Evolutionary conservation across 2,888 invertebrate genomes (phyloP).

Genomic region (Chymomyza amoena): DNA sequence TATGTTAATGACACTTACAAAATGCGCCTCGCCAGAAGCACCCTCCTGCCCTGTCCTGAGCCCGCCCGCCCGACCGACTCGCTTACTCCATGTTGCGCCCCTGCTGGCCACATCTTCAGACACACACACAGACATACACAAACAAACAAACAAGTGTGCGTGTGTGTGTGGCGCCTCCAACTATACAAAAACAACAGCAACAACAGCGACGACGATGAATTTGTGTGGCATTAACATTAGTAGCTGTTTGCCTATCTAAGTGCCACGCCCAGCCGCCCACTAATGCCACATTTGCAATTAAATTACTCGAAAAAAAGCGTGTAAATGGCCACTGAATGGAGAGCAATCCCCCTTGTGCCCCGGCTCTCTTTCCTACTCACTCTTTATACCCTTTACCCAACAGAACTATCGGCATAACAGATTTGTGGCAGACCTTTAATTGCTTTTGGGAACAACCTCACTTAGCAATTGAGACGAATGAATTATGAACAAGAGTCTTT

Average conservation of each 20-base stretch:
- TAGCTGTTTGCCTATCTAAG: conserved; percentile 1
- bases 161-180: neutral
- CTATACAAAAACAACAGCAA: neutral
- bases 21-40: conserved; percentile 11
- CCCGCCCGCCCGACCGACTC: too few relatives aligned
- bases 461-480: too few relatives aligned
- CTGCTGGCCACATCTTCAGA: neutral
- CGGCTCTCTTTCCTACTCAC: neutral
- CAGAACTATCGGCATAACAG: too few relatives aligned
- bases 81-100: too few relatives aligned
- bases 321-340: conserved; percentile 69
- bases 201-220: neutral
- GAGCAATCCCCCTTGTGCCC: neutral
- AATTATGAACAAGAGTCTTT: too few relatives aligned
- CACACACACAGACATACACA: conserved; percentile 7
- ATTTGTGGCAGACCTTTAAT: too few relatives aligned
- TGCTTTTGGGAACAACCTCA: too few relatives aligned
- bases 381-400: neutral
- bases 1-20: conserved; percentile 68
- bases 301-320: conserved; percentile 71
- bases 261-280: conserved; percentile 27
- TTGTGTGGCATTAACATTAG: conserved; percentile 1
- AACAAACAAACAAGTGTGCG: conserved; percentile 9
- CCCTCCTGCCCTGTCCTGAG: neutral
- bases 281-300: conserved; percentile 65